Evolutionary conservation across 92 coral and sea anemone genomes (phyloP).

Genomic region (Diadumene lineata): DNA sequence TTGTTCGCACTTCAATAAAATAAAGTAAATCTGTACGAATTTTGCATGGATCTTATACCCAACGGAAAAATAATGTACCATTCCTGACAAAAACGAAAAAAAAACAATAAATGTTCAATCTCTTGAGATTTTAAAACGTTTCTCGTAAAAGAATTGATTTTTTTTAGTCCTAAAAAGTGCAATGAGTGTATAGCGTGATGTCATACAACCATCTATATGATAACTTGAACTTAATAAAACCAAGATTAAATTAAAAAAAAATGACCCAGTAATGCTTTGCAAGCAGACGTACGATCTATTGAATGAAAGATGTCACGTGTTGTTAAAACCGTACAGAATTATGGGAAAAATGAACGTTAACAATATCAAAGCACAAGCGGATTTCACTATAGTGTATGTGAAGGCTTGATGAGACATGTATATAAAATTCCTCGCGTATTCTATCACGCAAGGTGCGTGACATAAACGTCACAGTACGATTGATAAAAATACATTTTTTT

Average conservation of each 20-base stretch:
- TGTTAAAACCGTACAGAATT: background rate
- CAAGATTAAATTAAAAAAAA: background rate
- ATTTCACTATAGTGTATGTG: background rate
- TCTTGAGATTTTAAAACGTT: too few relatives aligned
- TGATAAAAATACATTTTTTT: slow-evolving; percentile 15
- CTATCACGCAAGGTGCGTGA: background rate
- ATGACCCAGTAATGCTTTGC: background rate
- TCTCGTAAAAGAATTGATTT: too few relatives aligned
- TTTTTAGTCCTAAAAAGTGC: too few relatives aligned
- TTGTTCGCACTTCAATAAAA: too few relatives aligned
- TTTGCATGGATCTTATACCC: too few relatives aligned
- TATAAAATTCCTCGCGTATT: background rate
- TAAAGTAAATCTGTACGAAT: too few relatives aligned
- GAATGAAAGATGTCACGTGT: background rate
- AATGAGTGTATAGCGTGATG: too few relatives aligned
- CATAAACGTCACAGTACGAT: slow-evolving; percentile 4
- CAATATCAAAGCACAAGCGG: background rate
- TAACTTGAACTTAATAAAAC: too few relatives aligned
- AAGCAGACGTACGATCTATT: background rate
- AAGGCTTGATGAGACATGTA: background rate
- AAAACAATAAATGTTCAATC: too few relatives aligned
- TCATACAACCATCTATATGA: too few relatives aligned
- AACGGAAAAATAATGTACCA: too few relatives aligned
- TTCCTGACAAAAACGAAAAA: too few relatives aligned
- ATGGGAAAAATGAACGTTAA: background rate